A percentile compares a stretch with the other conserved stretches of the same genome.
phyloP scores from a whole-genome alignment of 1,140 invertebrate genomes.

The Coenobita brevimanus region DNA sequence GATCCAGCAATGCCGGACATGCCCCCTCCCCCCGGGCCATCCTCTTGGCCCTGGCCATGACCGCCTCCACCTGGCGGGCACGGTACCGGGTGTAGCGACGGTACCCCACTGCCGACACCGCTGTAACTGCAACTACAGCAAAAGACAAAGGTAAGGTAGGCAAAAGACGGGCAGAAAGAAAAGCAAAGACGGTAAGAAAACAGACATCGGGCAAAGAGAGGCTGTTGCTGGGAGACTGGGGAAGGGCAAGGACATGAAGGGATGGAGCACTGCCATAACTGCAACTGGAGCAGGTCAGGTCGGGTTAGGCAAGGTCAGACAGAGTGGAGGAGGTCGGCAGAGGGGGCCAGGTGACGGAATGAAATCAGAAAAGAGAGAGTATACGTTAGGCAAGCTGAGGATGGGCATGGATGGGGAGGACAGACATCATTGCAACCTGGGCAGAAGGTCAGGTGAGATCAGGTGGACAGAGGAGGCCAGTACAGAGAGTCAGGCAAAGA shows the following conservation, averaged over 20 bases:
- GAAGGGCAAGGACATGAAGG: neutral
- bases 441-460: no score
- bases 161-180: neutral
- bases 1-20: constrained; percentile 8
- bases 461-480: no score
- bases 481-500: no score
- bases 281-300: no score
- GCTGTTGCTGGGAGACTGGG: neutral
- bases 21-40: constrained; percentile 26
- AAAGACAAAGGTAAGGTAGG: neutral
- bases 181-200: neutral
- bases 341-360: no score
- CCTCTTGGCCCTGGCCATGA: constrained; percentile 15
- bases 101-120: constrained; percentile 28
- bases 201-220: neutral
- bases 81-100: constrained; percentile 14
- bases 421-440: no score
- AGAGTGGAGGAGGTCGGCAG: no score
- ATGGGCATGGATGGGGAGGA: no score
- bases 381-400: no score
- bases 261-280: no score
- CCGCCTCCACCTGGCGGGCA: constrained; percentile 19
- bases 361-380: no score
- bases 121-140: constrained; percentile 26
- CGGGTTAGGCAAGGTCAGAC: no score